Base-by-base conservation (phyloP, 2,888 invertebrate species). In the Drosophila nigricruria region DNA sequence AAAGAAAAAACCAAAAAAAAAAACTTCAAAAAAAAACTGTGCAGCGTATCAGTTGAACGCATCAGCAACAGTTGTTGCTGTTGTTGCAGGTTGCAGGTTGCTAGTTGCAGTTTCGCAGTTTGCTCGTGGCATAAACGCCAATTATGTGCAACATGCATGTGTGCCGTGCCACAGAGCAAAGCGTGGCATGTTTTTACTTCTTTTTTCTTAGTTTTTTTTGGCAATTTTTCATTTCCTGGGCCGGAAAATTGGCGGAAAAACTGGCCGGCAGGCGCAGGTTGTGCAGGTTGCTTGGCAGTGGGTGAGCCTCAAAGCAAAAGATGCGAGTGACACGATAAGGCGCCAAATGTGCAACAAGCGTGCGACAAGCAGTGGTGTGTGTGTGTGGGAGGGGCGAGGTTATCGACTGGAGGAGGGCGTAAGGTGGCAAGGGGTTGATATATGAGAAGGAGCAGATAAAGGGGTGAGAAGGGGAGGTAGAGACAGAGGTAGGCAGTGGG, bases 101-200 rank as follows among this genome's bases (percentile, higher is more conserved):
- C 25, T 34, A 63, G 69, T 72, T 70, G 77, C 82, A 78, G 77
- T 85, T 88, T 88, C 66, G 77, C 85, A 78, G 77, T 88, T 88
- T 88, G 84, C 89, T 89, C 67, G 90, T 79, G 78, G 77, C 83
- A 79, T 80, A 84, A 85, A 85, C 87, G 89, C 85, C 86, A 85
- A 85, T 84, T 86, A 85, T 84, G 83, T 82, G 83, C 78, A 77
- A 77, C 83, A 81, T 81, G 70, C 60, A 56, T 75, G 66, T 60
- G 53, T 50, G 47, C 45, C 66, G 69, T 71, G 62, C 64, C 50
- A 59, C 43, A 60, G 62, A 76, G 59, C 62, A 70, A 62, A 83
- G 80, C 83, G 85, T 85, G 85, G 85, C 81, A 83, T 83, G 85
- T 85, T 56, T 36, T 36, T 52, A 16, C 5, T 5, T 47, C 27